Evolutionary conservation across 2,113 vertebrate species (phyloP).

Genomic region (Ctenodactylus gundi): DNA sequence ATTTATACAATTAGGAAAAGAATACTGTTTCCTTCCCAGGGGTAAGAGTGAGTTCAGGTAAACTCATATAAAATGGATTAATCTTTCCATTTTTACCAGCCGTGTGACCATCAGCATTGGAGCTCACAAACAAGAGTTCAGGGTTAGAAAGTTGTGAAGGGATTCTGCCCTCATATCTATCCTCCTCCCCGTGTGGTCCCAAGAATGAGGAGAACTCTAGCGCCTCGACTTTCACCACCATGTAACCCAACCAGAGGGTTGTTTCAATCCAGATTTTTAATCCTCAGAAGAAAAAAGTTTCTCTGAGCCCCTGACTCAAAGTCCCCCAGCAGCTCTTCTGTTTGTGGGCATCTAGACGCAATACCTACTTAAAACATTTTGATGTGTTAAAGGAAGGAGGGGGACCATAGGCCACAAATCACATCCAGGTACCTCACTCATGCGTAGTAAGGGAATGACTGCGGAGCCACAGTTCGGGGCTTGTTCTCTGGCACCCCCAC

Average conservation of each 20-base stretch:
- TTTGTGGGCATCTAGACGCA: neutral
- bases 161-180: neutral
- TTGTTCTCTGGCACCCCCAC: neutral
- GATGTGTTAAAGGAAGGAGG: neutral
- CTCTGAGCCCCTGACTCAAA: neutral
- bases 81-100: neutral
- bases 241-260: neutral
- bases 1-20: neutral
- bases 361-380: neutral
- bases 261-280: neutral
- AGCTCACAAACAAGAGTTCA: neutral
- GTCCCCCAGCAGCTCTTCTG: neutral
- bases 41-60: neutral
- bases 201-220: neutral
- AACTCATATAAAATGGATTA: neutral
- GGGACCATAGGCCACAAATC: fast-evolving
- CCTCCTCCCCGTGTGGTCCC: neutral
- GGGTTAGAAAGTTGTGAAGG: neutral
- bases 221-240: neutral
- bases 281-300: neutral
- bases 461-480: neutral
- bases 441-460: neutral
- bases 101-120: neutral
- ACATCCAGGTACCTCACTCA: neutral
- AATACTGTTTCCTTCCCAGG: neutral